Evolutionary conservation across 1,140 invertebrate species (phyloP).

Genomic region (Argopecten irradians): DNA sequence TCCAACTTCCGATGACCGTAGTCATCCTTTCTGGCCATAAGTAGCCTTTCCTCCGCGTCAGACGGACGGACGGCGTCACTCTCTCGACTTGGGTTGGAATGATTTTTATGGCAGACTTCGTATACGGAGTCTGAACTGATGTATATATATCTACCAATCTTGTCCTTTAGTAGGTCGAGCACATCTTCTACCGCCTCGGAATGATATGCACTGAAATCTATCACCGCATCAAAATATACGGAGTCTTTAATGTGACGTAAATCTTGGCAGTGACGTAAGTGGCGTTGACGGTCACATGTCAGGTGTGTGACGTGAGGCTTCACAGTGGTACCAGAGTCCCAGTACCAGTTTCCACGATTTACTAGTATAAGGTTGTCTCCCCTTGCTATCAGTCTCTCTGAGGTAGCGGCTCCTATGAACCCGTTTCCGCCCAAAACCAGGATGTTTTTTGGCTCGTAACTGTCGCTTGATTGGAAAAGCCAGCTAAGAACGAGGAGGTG

Average conservation of each 20-base stretch:
- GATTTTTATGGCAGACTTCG: slow-evolving; percentile 76
- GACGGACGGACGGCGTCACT: slow-evolving; percentile 75
- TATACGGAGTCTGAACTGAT: slow-evolving; percentile 80
- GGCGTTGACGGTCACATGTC: slow-evolving; percentile 76
- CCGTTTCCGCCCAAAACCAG: slow-evolving; percentile 79
- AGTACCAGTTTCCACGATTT: slow-evolving; percentile 79
- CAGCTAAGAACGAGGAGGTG: not conserved
- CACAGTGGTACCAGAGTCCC: slow-evolving; percentile 74
- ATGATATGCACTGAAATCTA: slow-evolving; percentile 79
- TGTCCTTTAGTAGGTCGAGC: slow-evolving; percentile 68
- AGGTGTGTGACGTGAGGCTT: slow-evolving; percentile 73
- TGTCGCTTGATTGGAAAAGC: not conserved
- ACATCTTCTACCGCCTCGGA: slow-evolving; percentile 71
- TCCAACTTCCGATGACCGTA: slow-evolving; percentile 78
- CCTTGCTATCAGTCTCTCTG: slow-evolving; percentile 68
- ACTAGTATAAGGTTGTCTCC: slow-evolving; percentile 71
- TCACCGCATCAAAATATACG: slow-evolving; percentile 74
- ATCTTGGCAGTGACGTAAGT: slow-evolving; percentile 69
- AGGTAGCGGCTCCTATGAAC: slow-evolving; percentile 76
- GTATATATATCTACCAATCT: slow-evolving; percentile 76
- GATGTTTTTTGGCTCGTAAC: slow-evolving; percentile 49
- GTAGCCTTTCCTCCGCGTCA: slow-evolving; percentile 59
- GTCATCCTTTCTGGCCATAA: slow-evolving; percentile 68
- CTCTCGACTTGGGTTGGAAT: slow-evolving; percentile 59
- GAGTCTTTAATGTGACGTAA: slow-evolving; percentile 57